phyloP scores from a whole-genome alignment of 2,888 invertebrate species.

The Aporophyla lueneburgensis region DNA sequence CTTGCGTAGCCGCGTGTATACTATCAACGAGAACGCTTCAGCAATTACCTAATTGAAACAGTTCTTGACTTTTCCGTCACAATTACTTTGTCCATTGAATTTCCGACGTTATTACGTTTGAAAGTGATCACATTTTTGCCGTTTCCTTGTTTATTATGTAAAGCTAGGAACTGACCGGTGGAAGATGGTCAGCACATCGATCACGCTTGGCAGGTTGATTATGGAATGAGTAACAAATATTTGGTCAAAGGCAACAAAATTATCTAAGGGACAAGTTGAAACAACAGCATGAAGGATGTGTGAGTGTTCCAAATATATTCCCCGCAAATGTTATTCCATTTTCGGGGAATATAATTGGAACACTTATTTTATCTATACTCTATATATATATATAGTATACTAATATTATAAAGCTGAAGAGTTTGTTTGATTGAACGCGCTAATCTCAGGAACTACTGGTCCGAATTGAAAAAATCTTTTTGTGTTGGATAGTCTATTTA shows the following conservation, averaged over 20 bases:
- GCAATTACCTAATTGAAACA: slow-evolving; percentile 55
- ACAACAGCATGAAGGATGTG: not conserved
- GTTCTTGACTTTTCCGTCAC: slow-evolving; percentile 33
- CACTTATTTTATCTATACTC: too few species aligned
- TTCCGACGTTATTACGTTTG: slow-evolving; percentile 28
- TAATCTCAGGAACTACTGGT: too few species aligned
- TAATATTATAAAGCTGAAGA: too few species aligned
- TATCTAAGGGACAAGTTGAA: not conserved
- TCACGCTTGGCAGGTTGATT: slow-evolving; percentile 21
- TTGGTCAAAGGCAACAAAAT: slow-evolving; percentile 18
- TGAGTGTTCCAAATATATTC: too few species aligned
- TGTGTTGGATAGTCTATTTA: too few species aligned
- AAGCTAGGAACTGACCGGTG: not conserved
- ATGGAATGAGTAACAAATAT: slow-evolving; percentile 26
- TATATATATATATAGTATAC: too few species aligned
- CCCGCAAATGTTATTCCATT: too few species aligned
- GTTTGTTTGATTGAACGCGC: too few species aligned
- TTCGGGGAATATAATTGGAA: too few species aligned
- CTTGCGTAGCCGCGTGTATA: not conserved
- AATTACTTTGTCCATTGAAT: slow-evolving; percentile 41
- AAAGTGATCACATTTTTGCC: slow-evolving; percentile 27
- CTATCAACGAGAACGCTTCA: slow-evolving; percentile 11
- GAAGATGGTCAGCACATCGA: slow-evolving; percentile 26
- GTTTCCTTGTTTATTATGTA: slow-evolving; percentile 17
- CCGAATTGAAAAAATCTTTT: too few species aligned